These are phyloP conservation scores for Acanthopleura granulata DNA, from an alignment of 2,888 invertebrate species.

Conservation along the genomic window DNA sequence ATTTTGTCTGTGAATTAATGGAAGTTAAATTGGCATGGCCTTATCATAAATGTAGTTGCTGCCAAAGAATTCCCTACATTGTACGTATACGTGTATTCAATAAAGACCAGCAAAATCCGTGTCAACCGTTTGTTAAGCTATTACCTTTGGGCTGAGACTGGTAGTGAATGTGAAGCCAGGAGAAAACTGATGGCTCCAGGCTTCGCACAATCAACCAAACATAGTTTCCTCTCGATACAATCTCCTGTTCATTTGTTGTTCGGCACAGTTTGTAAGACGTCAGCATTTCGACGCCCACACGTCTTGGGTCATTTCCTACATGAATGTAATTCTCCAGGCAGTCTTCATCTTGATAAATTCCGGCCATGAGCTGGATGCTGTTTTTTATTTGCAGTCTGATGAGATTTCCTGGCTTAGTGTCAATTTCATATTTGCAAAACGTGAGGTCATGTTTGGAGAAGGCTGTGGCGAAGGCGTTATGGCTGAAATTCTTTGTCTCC, in stretches of 20 bases:
- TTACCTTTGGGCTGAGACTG: slow-evolving; percentile 5
- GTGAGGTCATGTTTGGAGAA: not conserved
- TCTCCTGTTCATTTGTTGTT: slow-evolving; percentile 31
- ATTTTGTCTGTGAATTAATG: no score
- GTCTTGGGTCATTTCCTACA: slow-evolving; percentile 39
- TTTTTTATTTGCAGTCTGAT: not conserved
- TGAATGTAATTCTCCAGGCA: slow-evolving; percentile 34
- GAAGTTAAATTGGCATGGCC: no score
- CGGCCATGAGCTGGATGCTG: not conserved
- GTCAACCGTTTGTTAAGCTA: no score
- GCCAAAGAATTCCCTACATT: no score
- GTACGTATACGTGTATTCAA: no score
- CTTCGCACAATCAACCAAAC: slow-evolving; percentile 40
- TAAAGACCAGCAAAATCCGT: no score
- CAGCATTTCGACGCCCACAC: slow-evolving; percentile 26
- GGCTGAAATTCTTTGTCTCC: not conserved
- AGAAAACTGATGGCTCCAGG: not conserved
- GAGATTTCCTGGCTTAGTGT: not conserved
- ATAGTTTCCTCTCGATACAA: slow-evolving; percentile 40
- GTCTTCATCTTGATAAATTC: not conserved
- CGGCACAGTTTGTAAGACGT: slow-evolving; percentile 50
- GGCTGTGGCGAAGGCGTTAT: not conserved
- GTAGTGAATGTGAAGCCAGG: not conserved
- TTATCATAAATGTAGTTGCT: no score
- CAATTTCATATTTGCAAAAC: slow-evolving; percentile 1